Evolutionary conservation across 2,797 vertebrate species (phyloP), one percentile per base, ranked within the genome.

Genomic region (Gadopsis marmoratus): DNA sequence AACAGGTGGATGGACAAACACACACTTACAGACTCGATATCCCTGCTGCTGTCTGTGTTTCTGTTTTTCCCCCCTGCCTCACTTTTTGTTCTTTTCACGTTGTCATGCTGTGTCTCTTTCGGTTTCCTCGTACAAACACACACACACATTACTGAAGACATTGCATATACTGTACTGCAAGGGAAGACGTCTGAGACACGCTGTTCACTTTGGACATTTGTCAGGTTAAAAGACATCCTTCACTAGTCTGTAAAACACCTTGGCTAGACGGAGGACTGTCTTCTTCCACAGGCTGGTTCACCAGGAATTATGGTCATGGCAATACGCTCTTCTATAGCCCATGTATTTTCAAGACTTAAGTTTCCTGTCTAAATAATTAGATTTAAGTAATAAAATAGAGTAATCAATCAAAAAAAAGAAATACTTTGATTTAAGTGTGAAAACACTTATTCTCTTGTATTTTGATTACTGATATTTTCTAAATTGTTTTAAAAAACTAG

Each of bases 151-250:
- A 66, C 11, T 59, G 5, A 33, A 35, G 31, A 66, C 31, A 70
- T 43, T 66, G 26, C 51, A 65, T 79, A n/a, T 29, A 48, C 8
- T 67, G 48, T 19, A 70, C 74, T 65, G 23, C 11, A 48, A n/a
- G n/a, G 17, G 68, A 63, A 82, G 33, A 51, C 37, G 39, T 55
- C 65, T 16, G 56, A 73, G 69, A 70, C 62, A n/a, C 65, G 68
- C 13, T 74, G 74, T 74, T 73, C 69, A 62, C 75, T 84, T 74
- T 81, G 74, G 72, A 79, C 26, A 10, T 68, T 13, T 69, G 62
- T 84, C 84, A 85, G 35, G 47, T 80, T 56, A 61, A 74, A 77
- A 78, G 62, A 64, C 76, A 85, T 83, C 76, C 64, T 79, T 83
- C 86, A 66, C 69, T 35, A 17, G 51, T 68, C 79, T 71, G 68